These are phyloP conservation scores for Amblyteles armatorius DNA, from an alignment of 2,888 invertebrate genomes.

Conservation along the genomic window DNA sequence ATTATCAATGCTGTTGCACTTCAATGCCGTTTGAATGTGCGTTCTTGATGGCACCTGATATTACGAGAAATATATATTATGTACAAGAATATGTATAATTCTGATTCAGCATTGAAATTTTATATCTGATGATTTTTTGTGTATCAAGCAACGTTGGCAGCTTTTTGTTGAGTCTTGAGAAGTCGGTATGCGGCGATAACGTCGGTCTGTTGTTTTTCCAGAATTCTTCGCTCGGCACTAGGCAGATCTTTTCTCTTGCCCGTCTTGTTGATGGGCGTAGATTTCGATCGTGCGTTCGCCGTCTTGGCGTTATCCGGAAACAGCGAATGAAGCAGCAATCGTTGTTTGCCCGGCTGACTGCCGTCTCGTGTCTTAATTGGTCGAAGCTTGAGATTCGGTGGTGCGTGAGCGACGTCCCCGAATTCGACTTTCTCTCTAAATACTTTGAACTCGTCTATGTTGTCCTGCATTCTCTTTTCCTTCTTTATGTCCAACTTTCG, in stretches of 20 bases:
- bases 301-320: constrained; percentile 75
- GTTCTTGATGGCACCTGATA: constrained; percentile 42
- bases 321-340: constrained; percentile 87
- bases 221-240: constrained; percentile 86
- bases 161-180: constrained; percentile 84
- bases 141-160: background rate
- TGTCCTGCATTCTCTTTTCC: constrained; percentile 82
- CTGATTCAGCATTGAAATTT: constrained; percentile 33
- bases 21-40: constrained; percentile 9
- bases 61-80: constrained; percentile 54
- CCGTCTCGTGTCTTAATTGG: constrained; percentile 85
- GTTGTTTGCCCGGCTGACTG: constrained; percentile 88
- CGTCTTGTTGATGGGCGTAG: constrained; percentile 83
- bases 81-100: constrained; percentile 54
- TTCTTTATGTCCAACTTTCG: constrained; percentile 86
- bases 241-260: constrained; percentile 88
- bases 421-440: constrained; percentile 88
- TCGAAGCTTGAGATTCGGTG: constrained; percentile 87
- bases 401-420: constrained; percentile 91
- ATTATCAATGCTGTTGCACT: constrained; percentile 28
- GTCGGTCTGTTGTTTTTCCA: constrained; percentile 87
- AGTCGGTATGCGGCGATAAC: constrained; percentile 87
- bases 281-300: constrained; percentile 36
- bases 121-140: background rate
- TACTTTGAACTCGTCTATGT: constrained; percentile 85